Conservation (phyloP, 2,888 invertebrate species). For the Chydorus sphaericus region DNA sequence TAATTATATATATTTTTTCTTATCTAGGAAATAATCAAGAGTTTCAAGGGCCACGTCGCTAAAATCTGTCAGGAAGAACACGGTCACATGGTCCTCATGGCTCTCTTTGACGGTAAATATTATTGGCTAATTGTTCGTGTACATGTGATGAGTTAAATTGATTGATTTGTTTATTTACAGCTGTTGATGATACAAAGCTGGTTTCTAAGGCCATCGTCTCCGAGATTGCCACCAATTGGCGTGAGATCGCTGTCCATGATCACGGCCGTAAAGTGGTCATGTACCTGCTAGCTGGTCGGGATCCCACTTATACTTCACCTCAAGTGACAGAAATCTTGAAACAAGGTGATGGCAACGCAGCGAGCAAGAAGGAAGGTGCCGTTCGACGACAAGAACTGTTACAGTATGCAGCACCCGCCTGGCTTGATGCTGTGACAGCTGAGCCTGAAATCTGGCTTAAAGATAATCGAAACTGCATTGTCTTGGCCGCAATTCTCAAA, state of each 20-base stretch:
- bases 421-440: constrained; percentile 40
- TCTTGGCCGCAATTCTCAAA: constrained; percentile 54
- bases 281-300: constrained; percentile 72
- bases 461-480: constrained; percentile 46
- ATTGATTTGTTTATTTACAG: neutral
- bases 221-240: constrained; percentile 48
- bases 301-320: constrained; percentile 69
- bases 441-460: constrained; percentile 52
- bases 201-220: constrained; percentile 37
- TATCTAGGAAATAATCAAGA: constrained; percentile 58
- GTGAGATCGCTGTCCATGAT: constrained; percentile 55
- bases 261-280: constrained; percentile 74
- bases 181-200: constrained; percentile 8
- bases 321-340: constrained; percentile 54
- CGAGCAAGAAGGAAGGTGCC: constrained; percentile 55
- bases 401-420: constrained; percentile 43
- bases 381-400: constrained; percentile 51
- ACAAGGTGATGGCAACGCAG: constrained; percentile 52
- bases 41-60: constrained; percentile 66
- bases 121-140: constrained; percentile 26
- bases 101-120: constrained; percentile 77
- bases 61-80: constrained; percentile 72
- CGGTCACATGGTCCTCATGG: constrained; percentile 65
- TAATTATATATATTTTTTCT: too few relatives aligned
- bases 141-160: neutral